Evolutionary conservation across 23 tunicate species (phyloP).

Genomic region (Trididemnum miniatum): DNA sequence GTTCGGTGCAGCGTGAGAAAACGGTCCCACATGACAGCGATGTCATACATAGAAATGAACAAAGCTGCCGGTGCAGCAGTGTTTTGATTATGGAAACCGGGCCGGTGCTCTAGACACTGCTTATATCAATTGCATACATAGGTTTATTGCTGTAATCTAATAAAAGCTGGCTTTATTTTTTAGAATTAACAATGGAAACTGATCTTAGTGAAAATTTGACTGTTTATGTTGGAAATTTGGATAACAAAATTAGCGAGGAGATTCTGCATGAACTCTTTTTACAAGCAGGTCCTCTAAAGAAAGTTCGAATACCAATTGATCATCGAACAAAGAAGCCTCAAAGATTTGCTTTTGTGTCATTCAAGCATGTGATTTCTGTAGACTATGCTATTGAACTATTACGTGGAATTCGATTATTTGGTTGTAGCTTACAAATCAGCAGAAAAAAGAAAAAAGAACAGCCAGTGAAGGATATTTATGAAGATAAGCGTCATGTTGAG

Average conservation of each 20-base stretch:
- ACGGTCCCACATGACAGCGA: too few species aligned
- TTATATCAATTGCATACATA: too few species aligned
- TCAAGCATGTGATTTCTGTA: constrained; percentile 67
- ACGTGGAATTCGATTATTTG: constrained; percentile 50
- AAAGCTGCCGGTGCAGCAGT: too few species aligned
- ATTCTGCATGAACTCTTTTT: constrained; percentile 70
- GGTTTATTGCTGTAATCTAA: too few species aligned
- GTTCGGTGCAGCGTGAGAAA: too few species aligned
- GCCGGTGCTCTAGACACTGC: too few species aligned
- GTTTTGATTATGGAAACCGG: too few species aligned
- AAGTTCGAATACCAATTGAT: constrained; percentile 70
- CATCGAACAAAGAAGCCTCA: constrained; percentile 36
- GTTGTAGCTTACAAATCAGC: constrained; percentile 12
- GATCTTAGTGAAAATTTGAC: constrained; percentile 41
- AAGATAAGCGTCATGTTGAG: background rate
- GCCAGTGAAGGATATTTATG: background rate
- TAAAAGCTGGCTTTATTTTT: too few species aligned
- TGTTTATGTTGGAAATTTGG: constrained; percentile 73
- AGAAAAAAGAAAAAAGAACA: constrained; percentile 5
- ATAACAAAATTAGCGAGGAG: constrained; percentile 59
- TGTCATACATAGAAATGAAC: too few species aligned
- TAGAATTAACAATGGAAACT: background rate
- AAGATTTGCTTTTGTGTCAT: constrained; percentile 71
- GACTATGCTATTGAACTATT: constrained; percentile 65
- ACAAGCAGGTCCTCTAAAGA: constrained; percentile 83